Conservation (phyloP, 2,113 vertebrate genomes). For the Erinaceus europaeus region DNA sequence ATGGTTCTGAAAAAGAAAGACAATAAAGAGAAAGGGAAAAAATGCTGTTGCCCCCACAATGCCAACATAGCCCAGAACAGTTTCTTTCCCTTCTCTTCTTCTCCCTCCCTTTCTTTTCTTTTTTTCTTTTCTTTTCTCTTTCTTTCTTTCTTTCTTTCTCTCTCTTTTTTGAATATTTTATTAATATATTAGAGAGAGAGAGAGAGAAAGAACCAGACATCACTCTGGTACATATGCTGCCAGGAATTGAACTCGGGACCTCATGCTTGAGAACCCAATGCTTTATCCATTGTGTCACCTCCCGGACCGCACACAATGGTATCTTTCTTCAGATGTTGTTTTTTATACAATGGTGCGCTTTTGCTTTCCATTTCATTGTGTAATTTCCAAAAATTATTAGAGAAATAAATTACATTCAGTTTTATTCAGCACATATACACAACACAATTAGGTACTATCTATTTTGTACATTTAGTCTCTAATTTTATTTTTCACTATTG, state of each 20-base stretch:
- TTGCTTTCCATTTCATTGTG: background rate
- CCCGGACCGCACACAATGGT: too few species aligned
- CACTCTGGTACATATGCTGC: too few species aligned
- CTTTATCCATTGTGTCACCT: too few species aligned
- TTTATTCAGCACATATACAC: background rate
- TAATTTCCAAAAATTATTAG: constrained; percentile 4
- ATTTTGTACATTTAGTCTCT: background rate
- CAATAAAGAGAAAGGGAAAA: constrained; percentile 3
- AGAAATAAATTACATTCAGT: background rate
- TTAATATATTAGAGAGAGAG: too few species aligned
- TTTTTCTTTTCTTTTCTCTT: too few species aligned
- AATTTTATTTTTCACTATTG: background rate
- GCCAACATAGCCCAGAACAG: background rate
- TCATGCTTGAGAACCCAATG: too few species aligned
- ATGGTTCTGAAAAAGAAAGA: constrained; percentile 3
- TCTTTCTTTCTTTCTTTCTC: too few species aligned
- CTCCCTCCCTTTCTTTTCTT: too few species aligned
- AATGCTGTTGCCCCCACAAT: background rate
- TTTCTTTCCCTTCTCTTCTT: too few species aligned
- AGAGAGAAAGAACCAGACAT: too few species aligned
- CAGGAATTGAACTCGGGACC: too few species aligned
- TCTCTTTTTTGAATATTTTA: too few species aligned
- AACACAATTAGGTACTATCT: background rate
- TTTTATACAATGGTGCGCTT: background rate
- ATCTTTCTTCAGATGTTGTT: background rate